Conservation (phyloP, 2,113 vertebrate genomes). For the Cynopterus brachyotis region DNA sequence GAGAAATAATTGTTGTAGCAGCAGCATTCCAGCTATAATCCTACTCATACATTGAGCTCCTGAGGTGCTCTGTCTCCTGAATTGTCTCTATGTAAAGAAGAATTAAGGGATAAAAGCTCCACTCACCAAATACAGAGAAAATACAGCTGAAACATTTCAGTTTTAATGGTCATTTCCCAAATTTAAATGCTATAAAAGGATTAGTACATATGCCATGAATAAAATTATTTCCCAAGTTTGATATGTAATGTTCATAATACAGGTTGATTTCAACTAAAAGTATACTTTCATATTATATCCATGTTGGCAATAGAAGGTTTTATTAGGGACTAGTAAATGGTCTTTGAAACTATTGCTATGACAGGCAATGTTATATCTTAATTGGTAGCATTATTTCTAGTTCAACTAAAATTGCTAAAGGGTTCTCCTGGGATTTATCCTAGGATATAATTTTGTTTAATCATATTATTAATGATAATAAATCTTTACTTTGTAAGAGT, state of each 20-base stretch:
- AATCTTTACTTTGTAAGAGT: slow-evolving; percentile 81
- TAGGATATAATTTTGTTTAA: slow-evolving; percentile 84
- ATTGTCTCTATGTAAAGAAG: neutral
- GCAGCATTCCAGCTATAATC: neutral
- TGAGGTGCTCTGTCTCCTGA: neutral
- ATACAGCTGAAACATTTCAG: neutral
- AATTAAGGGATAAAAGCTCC: neutral
- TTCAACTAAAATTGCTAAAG: slow-evolving; percentile 82
- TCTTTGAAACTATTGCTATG: slow-evolving; percentile 70
- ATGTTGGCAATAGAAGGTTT: slow-evolving; percentile 51
- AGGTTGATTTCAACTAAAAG: neutral
- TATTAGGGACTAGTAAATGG: slow-evolving; percentile 59
- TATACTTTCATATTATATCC: neutral
- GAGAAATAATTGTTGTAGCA: neutral
- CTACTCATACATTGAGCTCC: too few relatives aligned
- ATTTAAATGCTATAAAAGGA: neutral
- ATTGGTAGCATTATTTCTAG: slow-evolving; percentile 82
- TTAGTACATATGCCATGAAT: neutral
- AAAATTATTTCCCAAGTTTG: slow-evolving; percentile 22
- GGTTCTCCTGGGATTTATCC: slow-evolving; percentile 82
- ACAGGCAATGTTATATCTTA: slow-evolving; percentile 77
- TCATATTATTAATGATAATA: slow-evolving; percentile 86
- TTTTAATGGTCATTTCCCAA: neutral
- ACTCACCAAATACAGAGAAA: neutral
- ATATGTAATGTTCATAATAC: neutral